A percentile compares a stretch with the other conserved stretches of the same genome.
Conservation (phyloP, 2,888 invertebrate species). For the Achlya flavicornis region DNA sequence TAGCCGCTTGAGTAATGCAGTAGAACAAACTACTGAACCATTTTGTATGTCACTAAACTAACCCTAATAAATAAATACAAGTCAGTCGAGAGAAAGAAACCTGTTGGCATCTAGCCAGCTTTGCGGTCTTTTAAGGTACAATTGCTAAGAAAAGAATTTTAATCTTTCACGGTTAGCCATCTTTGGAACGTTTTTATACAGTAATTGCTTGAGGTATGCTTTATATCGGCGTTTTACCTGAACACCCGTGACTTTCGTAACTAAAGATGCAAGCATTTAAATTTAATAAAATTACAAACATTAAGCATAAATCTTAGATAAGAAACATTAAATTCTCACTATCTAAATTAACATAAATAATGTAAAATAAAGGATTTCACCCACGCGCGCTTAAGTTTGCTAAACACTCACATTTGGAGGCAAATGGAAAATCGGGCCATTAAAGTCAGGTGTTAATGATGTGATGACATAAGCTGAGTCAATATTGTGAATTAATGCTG, state of each 20-base stretch:
- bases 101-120: conserved; percentile 63
- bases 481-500: conserved; percentile 1
- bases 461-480: conserved; percentile 22
- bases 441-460: conserved; percentile 29
- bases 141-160: conserved; percentile 63
- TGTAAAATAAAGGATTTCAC: background rate
- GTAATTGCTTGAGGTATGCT: conserved; percentile 6
- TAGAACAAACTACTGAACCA: conserved; percentile 23
- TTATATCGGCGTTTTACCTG: background rate
- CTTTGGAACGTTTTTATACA: conserved; percentile 19
- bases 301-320: background rate
- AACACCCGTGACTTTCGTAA: background rate
- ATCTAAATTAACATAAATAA: conserved; percentile 5
- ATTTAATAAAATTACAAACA: background rate
- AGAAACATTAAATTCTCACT: background rate
- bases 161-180: conserved; percentile 49
- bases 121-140: conserved; percentile 52
- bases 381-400: background rate
- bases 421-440: conserved; percentile 24
- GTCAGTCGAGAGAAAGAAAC: conserved; percentile 59
- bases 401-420: conserved; percentile 11
- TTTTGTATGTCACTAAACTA: conserved; percentile 58
- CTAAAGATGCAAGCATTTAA: background rate
- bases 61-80: conserved; percentile 66
- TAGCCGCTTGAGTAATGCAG: conserved; percentile 26